phyloP scores from a whole-genome alignment of 1,140 invertebrate species.

The Melipona quadrifasciata region DNA sequence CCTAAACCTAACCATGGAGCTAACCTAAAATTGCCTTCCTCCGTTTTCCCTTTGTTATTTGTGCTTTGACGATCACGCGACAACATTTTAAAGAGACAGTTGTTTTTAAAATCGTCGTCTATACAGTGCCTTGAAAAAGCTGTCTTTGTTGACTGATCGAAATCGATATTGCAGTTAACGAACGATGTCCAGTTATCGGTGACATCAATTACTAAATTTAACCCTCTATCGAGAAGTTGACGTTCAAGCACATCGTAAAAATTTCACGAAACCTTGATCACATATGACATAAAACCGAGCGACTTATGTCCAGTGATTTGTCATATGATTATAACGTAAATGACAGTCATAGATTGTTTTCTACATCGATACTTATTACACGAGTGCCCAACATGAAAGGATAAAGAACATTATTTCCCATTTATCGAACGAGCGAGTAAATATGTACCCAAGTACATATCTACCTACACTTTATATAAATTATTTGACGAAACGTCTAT shows the following conservation, averaged over 20 bases:
- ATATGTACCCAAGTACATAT: no score
- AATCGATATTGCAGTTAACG: background rate
- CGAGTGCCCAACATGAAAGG: background rate
- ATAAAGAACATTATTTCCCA: background rate
- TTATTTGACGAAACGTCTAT: background rate
- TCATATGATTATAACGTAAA: constrained; percentile 4
- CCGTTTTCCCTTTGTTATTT: no score
- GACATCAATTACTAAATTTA: constrained; percentile 27
- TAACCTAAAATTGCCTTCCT: no score
- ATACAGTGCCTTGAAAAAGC: no score
- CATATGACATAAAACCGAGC: constrained; percentile 6
- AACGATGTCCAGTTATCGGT: background rate
- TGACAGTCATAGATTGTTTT: background rate
- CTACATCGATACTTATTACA: background rate
- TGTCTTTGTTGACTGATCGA: background rate
- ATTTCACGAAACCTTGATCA: constrained; percentile 21
- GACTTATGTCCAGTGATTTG: constrained; percentile 15
- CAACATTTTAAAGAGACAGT: background rate
- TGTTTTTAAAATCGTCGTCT: no score
- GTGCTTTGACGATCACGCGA: background rate
- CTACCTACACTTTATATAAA: background rate
- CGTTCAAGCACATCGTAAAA: background rate
- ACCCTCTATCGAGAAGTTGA: background rate
- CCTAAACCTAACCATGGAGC: no score
- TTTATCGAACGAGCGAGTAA: background rate